Conservation (phyloP, 1,140 invertebrate species). For the Habropoda laboriosa region DNA sequence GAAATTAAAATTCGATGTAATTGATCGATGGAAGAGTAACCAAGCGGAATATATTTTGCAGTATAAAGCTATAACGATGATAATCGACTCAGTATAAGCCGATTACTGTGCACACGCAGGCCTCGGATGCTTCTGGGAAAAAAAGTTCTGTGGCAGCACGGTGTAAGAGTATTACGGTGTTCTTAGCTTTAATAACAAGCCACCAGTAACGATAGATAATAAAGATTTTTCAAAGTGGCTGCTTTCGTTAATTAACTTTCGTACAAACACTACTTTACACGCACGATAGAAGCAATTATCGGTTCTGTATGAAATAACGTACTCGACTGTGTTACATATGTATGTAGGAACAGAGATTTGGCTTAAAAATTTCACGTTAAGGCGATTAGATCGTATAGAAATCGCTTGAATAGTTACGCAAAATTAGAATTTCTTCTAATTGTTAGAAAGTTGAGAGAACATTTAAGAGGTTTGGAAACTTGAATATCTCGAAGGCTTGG, state of each 20-base stretch:
- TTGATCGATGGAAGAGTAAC: slow-evolving; percentile 50
- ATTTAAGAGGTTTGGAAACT: not conserved
- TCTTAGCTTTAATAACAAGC: slow-evolving; percentile 11
- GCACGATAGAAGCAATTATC: not conserved
- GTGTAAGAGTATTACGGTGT: slow-evolving; percentile 13
- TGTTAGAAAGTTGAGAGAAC: not conserved
- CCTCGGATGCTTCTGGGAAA: slow-evolving; percentile 10
- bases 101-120: slow-evolving; percentile 48
- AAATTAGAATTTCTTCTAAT: not conserved
- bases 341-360: not conserved
- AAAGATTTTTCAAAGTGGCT: not conserved
- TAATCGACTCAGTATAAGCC: slow-evolving; percentile 60
- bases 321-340: no score
- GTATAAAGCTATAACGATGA: slow-evolving; percentile 47
- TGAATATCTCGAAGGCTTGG: not conserved
- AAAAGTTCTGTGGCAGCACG: slow-evolving; percentile 2
- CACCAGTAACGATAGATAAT: not conserved
- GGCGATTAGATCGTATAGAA: not conserved
- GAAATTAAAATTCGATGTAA: slow-evolving; percentile 58
- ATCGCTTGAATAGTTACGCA: no score
- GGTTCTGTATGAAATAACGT: not conserved
- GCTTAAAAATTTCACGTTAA: not conserved
- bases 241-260: slow-evolving; percentile 26
- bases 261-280: no score
- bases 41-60: slow-evolving; percentile 51